Conservation (phyloP, 2,797 vertebrate genomes). For the Mallotus villosus region DNA sequence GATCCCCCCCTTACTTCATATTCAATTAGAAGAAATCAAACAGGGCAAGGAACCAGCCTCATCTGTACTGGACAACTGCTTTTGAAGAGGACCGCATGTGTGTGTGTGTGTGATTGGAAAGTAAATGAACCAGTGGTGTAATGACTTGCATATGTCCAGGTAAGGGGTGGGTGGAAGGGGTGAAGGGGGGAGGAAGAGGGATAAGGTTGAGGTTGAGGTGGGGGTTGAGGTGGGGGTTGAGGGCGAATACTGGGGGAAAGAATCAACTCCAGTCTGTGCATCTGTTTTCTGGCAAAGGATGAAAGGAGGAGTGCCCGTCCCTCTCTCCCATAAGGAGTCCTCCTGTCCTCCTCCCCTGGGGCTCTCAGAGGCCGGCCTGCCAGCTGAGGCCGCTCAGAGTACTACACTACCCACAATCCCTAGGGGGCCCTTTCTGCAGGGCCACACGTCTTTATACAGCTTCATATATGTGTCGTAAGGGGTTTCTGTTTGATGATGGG, state of each 20-base stretch:
- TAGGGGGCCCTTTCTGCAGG: no score
- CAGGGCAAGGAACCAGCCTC: constrained; percentile 32
- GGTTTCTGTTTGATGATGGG: no score
- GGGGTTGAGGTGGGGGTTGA: not conserved
- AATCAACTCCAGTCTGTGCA: constrained; percentile 10
- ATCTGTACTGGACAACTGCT: constrained; percentile 7
- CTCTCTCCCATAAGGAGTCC: constrained; percentile 18
- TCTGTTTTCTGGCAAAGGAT: constrained; percentile 23
- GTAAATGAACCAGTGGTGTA: constrained; percentile 29
- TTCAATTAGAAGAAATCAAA: constrained; percentile 57
- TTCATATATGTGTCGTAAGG: no score
- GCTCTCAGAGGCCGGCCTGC: no score
- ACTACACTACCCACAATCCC: no score
- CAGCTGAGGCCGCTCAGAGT: no score
- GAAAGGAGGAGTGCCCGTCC: constrained; percentile 18
- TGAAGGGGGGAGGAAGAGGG: not conserved
- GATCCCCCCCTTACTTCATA: constrained; percentile 51
- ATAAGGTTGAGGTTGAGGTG: not conserved
- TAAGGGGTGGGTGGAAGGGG: constrained; percentile 9
- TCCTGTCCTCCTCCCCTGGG: constrained; percentile 9
- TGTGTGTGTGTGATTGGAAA: constrained; percentile 11
- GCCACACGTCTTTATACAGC: no score
- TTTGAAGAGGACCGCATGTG: not conserved
- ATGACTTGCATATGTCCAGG: constrained; percentile 47
- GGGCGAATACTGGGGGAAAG: not conserved